Base-by-base conservation (phyloP, 2,113 vertebrate species). In the Symphodus melops region DNA sequence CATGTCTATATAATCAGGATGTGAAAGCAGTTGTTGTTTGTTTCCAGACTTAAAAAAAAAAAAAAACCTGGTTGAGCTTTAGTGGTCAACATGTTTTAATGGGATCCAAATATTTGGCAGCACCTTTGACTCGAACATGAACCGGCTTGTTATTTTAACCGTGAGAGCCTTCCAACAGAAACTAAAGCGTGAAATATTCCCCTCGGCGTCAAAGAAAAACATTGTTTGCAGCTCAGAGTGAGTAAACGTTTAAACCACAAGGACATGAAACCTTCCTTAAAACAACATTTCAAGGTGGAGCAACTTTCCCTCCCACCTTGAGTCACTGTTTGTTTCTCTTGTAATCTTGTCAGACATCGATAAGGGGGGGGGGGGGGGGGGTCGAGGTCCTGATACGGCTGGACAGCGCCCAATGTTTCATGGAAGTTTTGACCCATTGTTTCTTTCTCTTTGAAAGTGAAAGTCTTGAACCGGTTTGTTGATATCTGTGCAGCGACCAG, bases 401-500 rank as follows among this genome's bases (percentile, higher is more conserved):
- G 6, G 6, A 0, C 7, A 0, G 36, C 9, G 0, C 5, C 39
- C 14, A 0, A 1, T 21, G 21, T 49, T 23, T 28, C 2, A 20
- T 46, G 1, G 7, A 55, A 0, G 25, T 14, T 54, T 58, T 17
- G 9, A 19, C 49, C 1, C 0, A 23, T 39, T 8, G 5, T 36
- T 36, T 14, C 7, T 37, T 13, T 54, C 3, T 23, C 16, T 2
- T 17, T 68, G 9, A 68, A 46, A 12, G 2, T 12, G 72, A 42
- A 33, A 57, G 0, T n/a, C 23, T 11, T 9, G 0, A 68, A 0
- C 4, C 21, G 53, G 0, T 53, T 61, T 0, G 0, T 28, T 19
- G 0, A 1, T 0, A 17, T 13, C 17, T 21, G 20, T 25, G 12
- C 68, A 58, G 37, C 4, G 19, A 53, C 9, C 0, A 0, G 17